Base-by-base conservation (phyloP, 2,797 vertebrate species). In the Antennarius maculatus region DNA sequence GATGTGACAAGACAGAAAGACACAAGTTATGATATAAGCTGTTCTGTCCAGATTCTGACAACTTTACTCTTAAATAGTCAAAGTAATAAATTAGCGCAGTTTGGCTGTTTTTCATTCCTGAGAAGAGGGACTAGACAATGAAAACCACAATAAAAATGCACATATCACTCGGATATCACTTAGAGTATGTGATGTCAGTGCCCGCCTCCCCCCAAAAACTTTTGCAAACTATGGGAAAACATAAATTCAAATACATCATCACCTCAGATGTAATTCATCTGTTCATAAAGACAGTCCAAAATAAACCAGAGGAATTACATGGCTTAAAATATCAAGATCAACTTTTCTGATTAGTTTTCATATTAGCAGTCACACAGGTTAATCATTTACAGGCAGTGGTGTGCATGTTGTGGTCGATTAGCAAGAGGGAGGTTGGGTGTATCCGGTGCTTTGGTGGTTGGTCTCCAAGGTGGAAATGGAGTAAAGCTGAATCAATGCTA, bases 401-500 rank as follows among this genome's bases (percentile, higher is more conserved):
- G 73, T 67, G 76, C 66, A 59, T 45, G 70, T 83, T 78, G 80
- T 23, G 47, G 76, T 72, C 41, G 58, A 81, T 83, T 76, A 77
- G 71, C 69, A n/a, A 61, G 54, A 51, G 71, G 51, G 68, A 73
- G 77, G 62, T 56, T 41, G 66, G 50, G 48, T 78, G 85, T 83
- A 84, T 85, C 82, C 49, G 59, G 69, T 61, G 74, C 79, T 72
- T 71, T 73, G 74, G 80, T 54, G 62, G 64, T 77, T 50, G 68
- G 86, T 89, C 88, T 89, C 86, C 50, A 71, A 86, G 85, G 88
- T 76, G 89, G 90, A 91, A 92, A 92, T 85, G 56, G 77, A 90
- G 85, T 85, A 88, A 89, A 81, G 75, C 61, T 61, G 79, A 91
- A 94, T 94, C 93, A 92, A 94, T 94, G 91, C 83, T 72, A 67